Evolutionary conservation across 2,888 invertebrate genomes (phyloP).

Genomic region (Bellardia bayeri): DNA sequence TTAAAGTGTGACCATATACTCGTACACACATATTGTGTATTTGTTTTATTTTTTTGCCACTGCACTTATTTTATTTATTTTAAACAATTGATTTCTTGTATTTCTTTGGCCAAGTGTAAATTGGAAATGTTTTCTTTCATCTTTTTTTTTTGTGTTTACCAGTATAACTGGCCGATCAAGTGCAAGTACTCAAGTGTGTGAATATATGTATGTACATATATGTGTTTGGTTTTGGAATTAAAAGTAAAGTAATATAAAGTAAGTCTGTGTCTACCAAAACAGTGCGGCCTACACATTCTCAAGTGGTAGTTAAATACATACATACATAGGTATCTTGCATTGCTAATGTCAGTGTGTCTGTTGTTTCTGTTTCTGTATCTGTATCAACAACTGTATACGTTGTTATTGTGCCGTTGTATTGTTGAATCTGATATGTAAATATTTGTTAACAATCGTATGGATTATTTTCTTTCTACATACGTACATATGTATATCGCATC

Average conservation of each 20-base stretch:
- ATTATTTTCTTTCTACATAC: conserved; percentile 12
- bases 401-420: conserved; percentile 2
- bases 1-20: background rate
- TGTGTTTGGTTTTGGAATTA: conserved; percentile 24
- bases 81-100: conserved; percentile 48
- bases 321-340: background rate
- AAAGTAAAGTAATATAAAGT: conserved; percentile 12
- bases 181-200: conserved; percentile 26
- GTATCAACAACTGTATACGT: conserved; percentile 1
- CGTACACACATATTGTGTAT: no score
- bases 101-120: conserved; percentile 56
- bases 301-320: conserved; percentile 3
- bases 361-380: background rate
- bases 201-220: background rate
- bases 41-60: background rate
- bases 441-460: conserved; percentile 47
- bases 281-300: conserved; percentile 45
- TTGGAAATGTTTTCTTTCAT: conserved; percentile 30
- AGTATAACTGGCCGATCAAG: conserved; percentile 58
- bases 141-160: conserved; percentile 8
- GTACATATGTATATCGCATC: conserved; percentile 18
- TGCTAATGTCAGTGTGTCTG: background rate
- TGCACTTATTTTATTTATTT: background rate
- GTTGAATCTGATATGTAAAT: conserved; percentile 54
- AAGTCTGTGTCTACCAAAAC: conserved; percentile 9